A percentile compares a stretch with the other conserved stretches of the same genome.
These are phyloP conservation scores for Oxycera nigricornis DNA, from an alignment of 2,888 invertebrate genomes.

Conservation along the genomic window DNA sequence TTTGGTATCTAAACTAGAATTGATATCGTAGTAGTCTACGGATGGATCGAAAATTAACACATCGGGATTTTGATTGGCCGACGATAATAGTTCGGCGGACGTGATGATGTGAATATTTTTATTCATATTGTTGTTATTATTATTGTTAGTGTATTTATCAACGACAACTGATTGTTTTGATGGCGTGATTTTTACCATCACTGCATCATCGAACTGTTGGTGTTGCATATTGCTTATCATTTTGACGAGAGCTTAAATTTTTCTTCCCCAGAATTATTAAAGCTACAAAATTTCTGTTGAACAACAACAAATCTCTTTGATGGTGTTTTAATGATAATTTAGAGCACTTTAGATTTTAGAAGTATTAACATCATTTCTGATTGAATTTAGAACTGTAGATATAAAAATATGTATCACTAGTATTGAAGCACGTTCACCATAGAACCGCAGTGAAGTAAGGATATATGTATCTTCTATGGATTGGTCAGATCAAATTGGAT, in stretches of 20 bases:
- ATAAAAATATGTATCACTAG: too few relatives aligned
- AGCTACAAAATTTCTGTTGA: background rate
- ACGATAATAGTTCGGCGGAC: background rate
- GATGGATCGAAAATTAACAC: slow-evolving; percentile 3
- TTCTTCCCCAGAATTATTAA: background rate
- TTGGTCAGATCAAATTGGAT: too few relatives aligned
- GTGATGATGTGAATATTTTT: slow-evolving; percentile 19
- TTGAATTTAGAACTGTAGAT: too few relatives aligned
- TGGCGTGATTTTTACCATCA: slow-evolving; percentile 26
- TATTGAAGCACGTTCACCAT: too few relatives aligned
- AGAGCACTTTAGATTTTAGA: too few relatives aligned
- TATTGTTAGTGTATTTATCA: slow-evolving; percentile 26
- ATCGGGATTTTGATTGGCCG: background rate
- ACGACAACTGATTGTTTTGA: background rate
- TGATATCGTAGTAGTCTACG: background rate
- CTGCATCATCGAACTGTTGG: slow-evolving; percentile 30
- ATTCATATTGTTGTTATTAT: slow-evolving; percentile 33
- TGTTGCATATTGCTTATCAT: slow-evolving; percentile 42
- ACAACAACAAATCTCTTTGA: too few relatives aligned
- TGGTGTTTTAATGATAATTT: too few relatives aligned
- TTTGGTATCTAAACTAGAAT: slow-evolving; percentile 36
- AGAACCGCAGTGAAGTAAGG: too few relatives aligned
- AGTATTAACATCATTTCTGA: too few relatives aligned
- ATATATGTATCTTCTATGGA: too few relatives aligned
- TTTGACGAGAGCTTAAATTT: background rate